Base-by-base conservation (phyloP, 2,888 invertebrate species). In the Lepetodrilus schrolli region DNA sequence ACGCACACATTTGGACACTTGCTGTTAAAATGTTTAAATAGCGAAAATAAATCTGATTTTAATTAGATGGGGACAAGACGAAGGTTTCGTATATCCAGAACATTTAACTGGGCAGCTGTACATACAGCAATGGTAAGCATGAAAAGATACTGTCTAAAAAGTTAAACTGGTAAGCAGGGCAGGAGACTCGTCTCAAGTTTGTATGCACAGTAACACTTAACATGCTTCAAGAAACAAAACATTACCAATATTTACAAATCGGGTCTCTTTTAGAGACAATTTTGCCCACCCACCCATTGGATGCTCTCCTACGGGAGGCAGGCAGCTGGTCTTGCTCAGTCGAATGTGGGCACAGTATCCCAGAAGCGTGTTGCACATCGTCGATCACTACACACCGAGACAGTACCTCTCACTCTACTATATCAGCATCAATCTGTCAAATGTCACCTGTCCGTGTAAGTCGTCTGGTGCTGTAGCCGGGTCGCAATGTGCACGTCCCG, bases 131-230 rank as follows among this genome's bases (percentile, higher is more conserved):
- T 58, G 58, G 58, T 30, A 58, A 58, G 58, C 58, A 58, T 26
- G 58, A 34, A 34, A 4, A 30, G 58, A 58, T 4, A 34, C 58
- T 30, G n/a, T n/a, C n/a, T n/a, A n/a, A n/a, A n/a, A n/a, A n/a
- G n/a, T n/a, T n/a, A n/a, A n/a, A n/a, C 58, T 58, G 58, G 58
- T 30, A 58, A 58, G 58, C 58, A 58, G 58, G 58, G 58, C 30
- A 4, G 30, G 58, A 58, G 2, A 34, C 58, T 30, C 34, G 58
- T 58, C 58, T 34, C 17, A 17, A 34, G 58, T 30, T 58, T 30
- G 34, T 34, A 58, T 34, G 58, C 58, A 58, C 26, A 26, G 17
- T 34, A 58, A 58, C 58, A 58, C 58, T 34, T n/a, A n/a, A n/a
- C n/a, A n/a, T n/a, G 58, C 34, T 34, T 58, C 30, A 58, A 30